Conservation (phyloP, 2,888 invertebrate genomes). For the Archips crataeganus region DNA sequence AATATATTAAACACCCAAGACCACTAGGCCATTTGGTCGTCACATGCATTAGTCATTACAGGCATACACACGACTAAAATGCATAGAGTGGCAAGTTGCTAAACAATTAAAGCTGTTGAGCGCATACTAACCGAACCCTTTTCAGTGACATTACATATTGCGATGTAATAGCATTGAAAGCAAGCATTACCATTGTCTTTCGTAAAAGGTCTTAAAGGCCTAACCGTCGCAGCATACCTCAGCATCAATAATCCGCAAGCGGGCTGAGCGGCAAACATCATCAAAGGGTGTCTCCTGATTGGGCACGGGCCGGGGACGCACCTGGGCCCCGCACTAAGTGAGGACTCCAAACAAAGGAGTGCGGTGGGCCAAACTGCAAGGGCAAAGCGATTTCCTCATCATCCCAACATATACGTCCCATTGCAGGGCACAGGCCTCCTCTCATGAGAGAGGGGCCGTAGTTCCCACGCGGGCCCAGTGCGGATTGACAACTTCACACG, state of each 20-base stretch:
- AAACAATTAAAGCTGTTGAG: too few species aligned
- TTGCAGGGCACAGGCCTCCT: too few species aligned
- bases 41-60: too few species aligned
- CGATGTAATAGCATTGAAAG: neutral
- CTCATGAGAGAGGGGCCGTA: too few species aligned
- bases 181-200: neutral
- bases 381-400: neutral
- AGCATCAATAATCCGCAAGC: constrained; percentile 48
- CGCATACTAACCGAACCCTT: too few species aligned
- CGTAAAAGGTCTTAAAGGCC: neutral
- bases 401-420: too few species aligned
- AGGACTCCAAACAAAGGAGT: constrained; percentile 73
- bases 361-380: constrained; percentile 48
- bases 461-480: too few species aligned
- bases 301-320: constrained; percentile 67
- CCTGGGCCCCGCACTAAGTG: constrained; percentile 75
- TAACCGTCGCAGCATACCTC: constrained; percentile 12
- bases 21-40: too few species aligned
- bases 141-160: neutral
- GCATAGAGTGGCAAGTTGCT: too few species aligned
- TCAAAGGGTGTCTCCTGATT: constrained; percentile 79
- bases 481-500: too few species aligned
- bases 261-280: constrained; percentile 66
- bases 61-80: too few species aligned
- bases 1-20: too few species aligned